These are phyloP conservation scores for Agrochola litura DNA, from an alignment of 2,888 invertebrate genomes.

Conservation along the genomic window DNA sequence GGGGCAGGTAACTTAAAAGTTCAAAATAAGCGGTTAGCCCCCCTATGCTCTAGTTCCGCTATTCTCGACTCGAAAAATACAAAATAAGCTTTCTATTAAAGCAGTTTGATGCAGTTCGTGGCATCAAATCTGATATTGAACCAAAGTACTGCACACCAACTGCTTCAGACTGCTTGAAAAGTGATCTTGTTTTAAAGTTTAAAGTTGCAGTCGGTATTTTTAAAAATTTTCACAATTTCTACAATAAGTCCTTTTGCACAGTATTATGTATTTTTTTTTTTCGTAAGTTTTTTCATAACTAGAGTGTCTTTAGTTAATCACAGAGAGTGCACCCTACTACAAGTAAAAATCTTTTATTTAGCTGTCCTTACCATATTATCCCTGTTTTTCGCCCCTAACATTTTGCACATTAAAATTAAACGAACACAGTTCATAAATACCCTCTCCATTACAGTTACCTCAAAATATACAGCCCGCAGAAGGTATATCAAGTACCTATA, in stretches of 20 bases:
- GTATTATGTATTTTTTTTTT: not conserved
- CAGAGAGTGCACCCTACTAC: not conserved
- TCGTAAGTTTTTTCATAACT: not conserved
- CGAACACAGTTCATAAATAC: conserved; percentile 21
- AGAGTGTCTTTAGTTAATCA: not conserved
- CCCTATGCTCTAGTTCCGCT: no score
- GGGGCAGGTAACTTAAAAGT: not conserved
- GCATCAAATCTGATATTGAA: not conserved
- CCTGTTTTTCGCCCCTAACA: not conserved
- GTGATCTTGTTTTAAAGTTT: not conserved
- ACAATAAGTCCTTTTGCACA: not conserved
- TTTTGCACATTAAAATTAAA: not conserved
- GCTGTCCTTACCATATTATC: not conserved
- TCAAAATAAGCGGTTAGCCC: not conserved
- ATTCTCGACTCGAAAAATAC: not conserved
- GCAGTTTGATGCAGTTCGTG: not conserved
- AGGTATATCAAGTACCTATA: conserved; percentile 25
- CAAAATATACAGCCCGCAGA: conserved; percentile 17
- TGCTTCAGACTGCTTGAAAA: not conserved
- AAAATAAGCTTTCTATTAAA: not conserved
- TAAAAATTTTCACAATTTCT: no score
- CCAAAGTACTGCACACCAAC: not conserved
- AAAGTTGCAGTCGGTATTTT: not conserved
- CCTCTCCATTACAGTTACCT: conserved; percentile 25
- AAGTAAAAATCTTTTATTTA: not conserved